Percentiles rank a stretch among this genome's conserved stretches.
These are phyloP conservation scores for Amniataba percoides DNA, from an alignment of 2,797 vertebrate species.

Conservation along the genomic window DNA sequence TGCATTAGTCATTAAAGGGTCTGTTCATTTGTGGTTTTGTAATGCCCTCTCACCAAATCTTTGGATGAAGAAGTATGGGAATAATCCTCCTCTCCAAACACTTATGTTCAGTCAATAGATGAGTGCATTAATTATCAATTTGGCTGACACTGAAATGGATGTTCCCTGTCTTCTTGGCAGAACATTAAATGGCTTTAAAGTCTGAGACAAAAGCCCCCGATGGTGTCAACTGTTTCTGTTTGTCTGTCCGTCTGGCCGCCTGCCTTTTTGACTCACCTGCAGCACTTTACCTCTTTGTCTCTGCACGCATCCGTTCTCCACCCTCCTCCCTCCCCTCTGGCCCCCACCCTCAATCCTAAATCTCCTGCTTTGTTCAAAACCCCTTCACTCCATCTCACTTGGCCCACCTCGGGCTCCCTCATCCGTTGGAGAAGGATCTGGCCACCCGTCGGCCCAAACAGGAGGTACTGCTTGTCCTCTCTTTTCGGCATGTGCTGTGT, in stretches of 20 bases:
- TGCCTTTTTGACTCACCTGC: constrained; percentile 78
- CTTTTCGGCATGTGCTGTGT: constrained; percentile 70
- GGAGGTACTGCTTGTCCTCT: constrained; percentile 91
- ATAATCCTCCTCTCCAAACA: constrained; percentile 56
- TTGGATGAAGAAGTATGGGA: constrained; percentile 65
- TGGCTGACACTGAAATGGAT: constrained; percentile 62
- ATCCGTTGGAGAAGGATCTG: constrained; percentile 94
- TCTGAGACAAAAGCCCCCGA: constrained; percentile 31
- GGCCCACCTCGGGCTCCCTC: constrained; percentile 74
- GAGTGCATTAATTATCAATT: constrained; percentile 65
- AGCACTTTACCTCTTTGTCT: constrained; percentile 80
- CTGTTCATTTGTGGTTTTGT: constrained; percentile 55
- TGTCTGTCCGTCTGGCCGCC: constrained; percentile 74
- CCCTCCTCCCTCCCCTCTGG: not conserved
- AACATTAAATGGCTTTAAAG: constrained; percentile 61
- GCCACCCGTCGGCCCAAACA: constrained; percentile 94
- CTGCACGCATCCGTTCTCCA: constrained; percentile 64
- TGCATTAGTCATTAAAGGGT: constrained; percentile 34
- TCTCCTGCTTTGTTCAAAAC: constrained; percentile 68
- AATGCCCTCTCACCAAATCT: constrained; percentile 50
- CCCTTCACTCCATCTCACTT: constrained; percentile 66
- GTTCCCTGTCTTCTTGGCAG: constrained; percentile 68
- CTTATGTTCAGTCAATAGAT: constrained; percentile 50
- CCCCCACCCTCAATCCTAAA: constrained; percentile 34
- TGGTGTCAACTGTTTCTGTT: constrained; percentile 66